A percentile compares a stretch with the other conserved stretches of the same genome.
These are phyloP conservation scores for Natator depressus DNA, from an alignment of 2,113 vertebrate species.

Conservation along the genomic window DNA sequence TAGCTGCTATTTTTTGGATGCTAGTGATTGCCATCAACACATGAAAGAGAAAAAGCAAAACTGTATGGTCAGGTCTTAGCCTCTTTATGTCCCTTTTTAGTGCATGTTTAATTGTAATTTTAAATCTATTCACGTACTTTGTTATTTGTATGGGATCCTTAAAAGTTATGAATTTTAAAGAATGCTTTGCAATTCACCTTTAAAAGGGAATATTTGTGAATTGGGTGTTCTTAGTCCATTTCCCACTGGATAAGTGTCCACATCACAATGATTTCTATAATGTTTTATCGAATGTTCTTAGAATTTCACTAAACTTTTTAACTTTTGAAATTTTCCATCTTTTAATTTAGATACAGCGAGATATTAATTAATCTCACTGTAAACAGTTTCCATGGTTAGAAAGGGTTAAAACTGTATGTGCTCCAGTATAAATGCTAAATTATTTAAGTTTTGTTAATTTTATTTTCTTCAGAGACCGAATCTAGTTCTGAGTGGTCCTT, in stretches of 20 bases:
- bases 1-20: fast-evolving
- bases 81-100: background rate
- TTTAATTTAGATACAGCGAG: background rate
- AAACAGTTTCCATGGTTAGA: background rate
- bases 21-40: background rate
- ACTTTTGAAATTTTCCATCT: background rate
- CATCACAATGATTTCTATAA: background rate
- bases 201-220: background rate
- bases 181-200: background rate
- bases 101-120: background rate
- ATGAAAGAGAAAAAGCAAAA: background rate
- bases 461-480: constrained; percentile 78
- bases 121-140: background rate
- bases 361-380: too few species aligned
- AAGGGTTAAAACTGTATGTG: background rate
- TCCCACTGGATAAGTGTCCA: background rate
- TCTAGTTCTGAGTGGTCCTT: constrained; percentile 82
- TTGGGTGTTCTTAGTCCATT: background rate
- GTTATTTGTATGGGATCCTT: background rate
- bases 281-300: background rate
- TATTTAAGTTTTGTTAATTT: constrained; percentile 9
- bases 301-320: background rate
- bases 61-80: background rate
- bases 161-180: background rate
- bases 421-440: background rate